Conservation (phyloP, 2,113 vertebrate genomes). For the Nibea coibor region DNA sequence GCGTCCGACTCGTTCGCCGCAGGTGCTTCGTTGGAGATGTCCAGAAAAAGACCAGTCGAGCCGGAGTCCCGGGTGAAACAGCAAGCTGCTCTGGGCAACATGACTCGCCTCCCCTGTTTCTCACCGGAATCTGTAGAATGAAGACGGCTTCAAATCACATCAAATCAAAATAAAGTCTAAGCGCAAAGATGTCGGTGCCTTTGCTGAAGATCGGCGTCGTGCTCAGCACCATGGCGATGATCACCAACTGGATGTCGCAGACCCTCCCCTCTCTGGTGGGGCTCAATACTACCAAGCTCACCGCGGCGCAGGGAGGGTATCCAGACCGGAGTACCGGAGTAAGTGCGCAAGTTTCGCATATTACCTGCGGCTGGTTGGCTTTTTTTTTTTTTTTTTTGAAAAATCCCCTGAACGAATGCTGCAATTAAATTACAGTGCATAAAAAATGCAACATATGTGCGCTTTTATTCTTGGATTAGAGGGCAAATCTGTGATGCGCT, state of each 20-base stretch:
- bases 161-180: conserved; percentile 38
- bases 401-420: conserved; percentile 9
- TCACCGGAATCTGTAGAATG: conserved; percentile 86
- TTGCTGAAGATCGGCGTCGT: conserved; percentile 97
- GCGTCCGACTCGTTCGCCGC: conserved; percentile 47
- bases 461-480: conserved; percentile 15
- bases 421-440: neutral
- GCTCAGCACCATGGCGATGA: conserved; percentile 99
- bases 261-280: conserved; percentile 96
- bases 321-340: conserved; percentile 95
- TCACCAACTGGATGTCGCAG: conserved; percentile 99
- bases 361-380: conserved; percentile 8
- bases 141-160: conserved; percentile 80
- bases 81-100: conserved; percentile 77
- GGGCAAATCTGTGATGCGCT: neutral
- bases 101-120: conserved; percentile 81
- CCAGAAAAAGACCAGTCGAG: conserved; percentile 70
- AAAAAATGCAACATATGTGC: neutral
- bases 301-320: conserved; percentile 90
- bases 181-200: conserved; percentile 93
- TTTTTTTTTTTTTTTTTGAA: neutral
- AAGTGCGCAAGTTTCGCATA: conserved; percentile 80
- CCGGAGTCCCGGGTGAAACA: conserved; percentile 78
- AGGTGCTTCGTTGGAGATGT: conserved; percentile 74
- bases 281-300: conserved; percentile 94